These are phyloP conservation scores for Lipophrys pholis DNA, from an alignment of 2,113 vertebrate species.

Conservation along the genomic window DNA sequence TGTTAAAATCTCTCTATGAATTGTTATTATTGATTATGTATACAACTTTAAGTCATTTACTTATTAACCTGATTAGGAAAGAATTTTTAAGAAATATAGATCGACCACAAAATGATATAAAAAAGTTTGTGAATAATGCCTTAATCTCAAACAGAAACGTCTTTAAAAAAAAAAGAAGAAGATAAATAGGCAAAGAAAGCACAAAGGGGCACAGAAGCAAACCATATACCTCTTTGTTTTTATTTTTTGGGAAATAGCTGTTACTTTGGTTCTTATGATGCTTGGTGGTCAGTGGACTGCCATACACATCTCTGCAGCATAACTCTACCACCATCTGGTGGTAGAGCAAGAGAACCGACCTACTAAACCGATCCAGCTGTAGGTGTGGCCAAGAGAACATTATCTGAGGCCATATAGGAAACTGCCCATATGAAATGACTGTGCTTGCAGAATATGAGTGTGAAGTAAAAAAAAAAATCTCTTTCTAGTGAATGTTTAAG, in stretches of 20 bases:
- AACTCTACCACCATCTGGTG: slow-evolving; percentile 66
- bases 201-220: not conserved
- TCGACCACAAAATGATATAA: slow-evolving; percentile 44
- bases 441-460: not conserved
- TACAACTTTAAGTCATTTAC: too few relatives aligned
- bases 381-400: not conserved
- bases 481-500: too few relatives aligned
- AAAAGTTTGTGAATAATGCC: slow-evolving; percentile 35
- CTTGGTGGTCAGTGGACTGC: slow-evolving; percentile 34
- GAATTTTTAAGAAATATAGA: not conserved
- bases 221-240: slow-evolving; percentile 30
- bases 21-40: too few relatives aligned
- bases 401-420: not conserved
- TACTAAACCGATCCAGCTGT: too few relatives aligned
- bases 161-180: slow-evolving; percentile 3
- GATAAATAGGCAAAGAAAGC: not conserved
- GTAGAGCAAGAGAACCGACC: not conserved
- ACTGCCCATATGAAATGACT: not conserved
- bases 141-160: slow-evolving; percentile 18
- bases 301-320: slow-evolving; percentile 26
- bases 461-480: not conserved
- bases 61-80: too few relatives aligned
- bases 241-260: slow-evolving; percentile 11
- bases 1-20: too few relatives aligned
- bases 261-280: slow-evolving; percentile 46